Evolutionary conservation across 1,140 invertebrate genomes (phyloP).

Genomic region (Monochamus saltuarius): DNA sequence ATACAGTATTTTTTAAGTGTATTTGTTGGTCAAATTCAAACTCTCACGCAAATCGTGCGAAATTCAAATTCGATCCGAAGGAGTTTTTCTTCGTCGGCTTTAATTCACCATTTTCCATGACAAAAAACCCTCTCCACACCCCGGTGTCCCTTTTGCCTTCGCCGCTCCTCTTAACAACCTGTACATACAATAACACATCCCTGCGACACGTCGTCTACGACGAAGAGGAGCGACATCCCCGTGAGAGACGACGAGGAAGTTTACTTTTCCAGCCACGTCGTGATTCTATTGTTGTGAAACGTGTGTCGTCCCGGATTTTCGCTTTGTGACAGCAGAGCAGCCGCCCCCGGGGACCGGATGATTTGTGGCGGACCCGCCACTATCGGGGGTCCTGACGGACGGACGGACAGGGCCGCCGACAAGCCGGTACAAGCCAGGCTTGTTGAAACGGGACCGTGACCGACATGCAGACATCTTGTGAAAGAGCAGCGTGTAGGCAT

Average conservation of each 20-base stretch:
- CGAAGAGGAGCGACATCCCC: conserved; percentile 4
- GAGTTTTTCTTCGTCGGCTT: background rate
- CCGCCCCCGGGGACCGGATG: conserved; percentile 37
- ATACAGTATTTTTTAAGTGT: no score
- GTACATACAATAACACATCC: no score
- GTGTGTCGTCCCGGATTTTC: conserved; percentile 48
- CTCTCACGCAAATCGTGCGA: background rate
- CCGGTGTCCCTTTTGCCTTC: background rate
- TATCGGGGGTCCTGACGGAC: background rate
- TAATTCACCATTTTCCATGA: conserved; percentile 15
- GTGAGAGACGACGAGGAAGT: conserved; percentile 23
- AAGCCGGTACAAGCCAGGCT: background rate
- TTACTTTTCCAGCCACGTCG: conserved; percentile 49
- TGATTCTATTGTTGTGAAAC: conserved; percentile 50
- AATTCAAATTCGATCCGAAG: background rate
- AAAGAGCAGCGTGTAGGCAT: no score
- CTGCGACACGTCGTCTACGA: background rate
- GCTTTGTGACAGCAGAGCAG: conserved; percentile 47
- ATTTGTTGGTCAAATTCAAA: no score
- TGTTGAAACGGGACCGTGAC: no score
- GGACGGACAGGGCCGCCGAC: background rate
- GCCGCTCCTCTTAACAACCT: background rate
- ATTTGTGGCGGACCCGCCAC: conserved; percentile 31
- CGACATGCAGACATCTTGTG: no score
- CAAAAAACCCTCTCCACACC: conserved; percentile 5